These are phyloP conservation scores for Bombus confusus DNA, from an alignment of 1,140 invertebrate species.

Conservation along the genomic window DNA sequence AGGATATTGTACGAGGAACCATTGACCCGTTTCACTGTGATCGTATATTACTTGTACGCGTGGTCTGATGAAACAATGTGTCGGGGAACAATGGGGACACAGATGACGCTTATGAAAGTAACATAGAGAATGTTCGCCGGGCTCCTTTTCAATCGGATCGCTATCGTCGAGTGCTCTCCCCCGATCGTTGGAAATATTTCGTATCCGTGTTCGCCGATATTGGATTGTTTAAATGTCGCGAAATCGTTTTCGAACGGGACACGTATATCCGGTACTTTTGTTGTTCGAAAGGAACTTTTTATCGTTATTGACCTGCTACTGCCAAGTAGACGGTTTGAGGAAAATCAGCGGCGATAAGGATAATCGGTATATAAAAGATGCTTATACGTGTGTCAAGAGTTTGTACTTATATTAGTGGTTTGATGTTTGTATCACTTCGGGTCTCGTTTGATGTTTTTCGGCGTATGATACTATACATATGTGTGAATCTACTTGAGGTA, in stretches of 20 bases:
- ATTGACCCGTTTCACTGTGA: constrained; percentile 13
- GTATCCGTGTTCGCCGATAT: neutral
- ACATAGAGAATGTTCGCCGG: constrained; percentile 11
- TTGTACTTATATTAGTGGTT: too few relatives aligned
- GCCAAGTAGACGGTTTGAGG: neutral
- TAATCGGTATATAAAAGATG: neutral
- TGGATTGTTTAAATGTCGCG: neutral
- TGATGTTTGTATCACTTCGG: too few relatives aligned
- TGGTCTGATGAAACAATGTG: constrained; percentile 20
- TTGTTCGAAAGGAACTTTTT: neutral
- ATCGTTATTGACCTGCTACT: too few relatives aligned
- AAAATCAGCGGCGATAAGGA: neutral
- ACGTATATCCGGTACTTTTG: neutral
- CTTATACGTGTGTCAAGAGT: too few relatives aligned
- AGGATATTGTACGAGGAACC: neutral
- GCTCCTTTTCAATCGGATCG: constrained; percentile 4
- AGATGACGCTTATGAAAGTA: constrained; percentile 20
- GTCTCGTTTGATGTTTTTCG: too few relatives aligned
- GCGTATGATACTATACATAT: too few relatives aligned
- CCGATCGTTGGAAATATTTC: neutral
- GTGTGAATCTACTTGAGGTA: too few relatives aligned
- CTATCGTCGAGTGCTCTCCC: neutral
- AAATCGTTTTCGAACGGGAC: neutral
- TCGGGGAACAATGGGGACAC: neutral
- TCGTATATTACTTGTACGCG: neutral